Evolutionary conservation across 2,888 invertebrate species (phyloP), one percentile per base, ranked within the genome.

Genomic region (Heteromyza rotundicornis): DNA sequence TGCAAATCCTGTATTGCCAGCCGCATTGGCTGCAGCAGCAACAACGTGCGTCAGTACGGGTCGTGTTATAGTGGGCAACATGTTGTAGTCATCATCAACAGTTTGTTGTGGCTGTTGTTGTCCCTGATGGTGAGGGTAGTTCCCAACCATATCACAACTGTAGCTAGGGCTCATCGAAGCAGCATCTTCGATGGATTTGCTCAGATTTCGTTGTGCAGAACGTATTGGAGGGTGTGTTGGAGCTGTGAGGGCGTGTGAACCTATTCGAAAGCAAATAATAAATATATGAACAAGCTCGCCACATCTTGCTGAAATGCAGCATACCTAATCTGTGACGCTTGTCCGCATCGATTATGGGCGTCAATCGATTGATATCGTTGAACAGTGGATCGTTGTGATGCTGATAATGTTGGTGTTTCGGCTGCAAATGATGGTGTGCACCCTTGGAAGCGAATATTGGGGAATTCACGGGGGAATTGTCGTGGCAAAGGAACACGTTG

Each of bases 401-500:
- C 32, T 69, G 72, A 58, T 70, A 72, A 58, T 71, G 76, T 1
- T 61, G 36, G 7, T 60, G 63, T n/a, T n/a, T n/a, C n/a, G n/a
- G n/a, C n/a, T n/a, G n/a, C n/a, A n/a, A n/a, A 14, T 59, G 62
- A 35, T 61, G 62, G 50, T 73, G 68, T 10, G 70, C 63, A 7
- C 69, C 61, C 12, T 65, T 57, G 10, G 71, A 64, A 0, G 84
- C 66, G 79, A 85, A 72, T 64, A 76, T 73, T 55, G 81, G 80
- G 59, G 82, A 81, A 68, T 71, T 84, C 70, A 82, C 83, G 20
- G 83, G 80, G 64, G 82, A 86, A 76, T 89, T 89, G 76, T 96
- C 95, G 54, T 95, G 96, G 86, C 96, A 96, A 68, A 97, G 88
- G 86, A 92, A 96, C 63, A 97, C 97, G 85, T 96, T 96, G 71